Evolutionary conservation across 2,888 invertebrate genomes (phyloP).

Genomic region (Drosophila planitibia): DNA sequence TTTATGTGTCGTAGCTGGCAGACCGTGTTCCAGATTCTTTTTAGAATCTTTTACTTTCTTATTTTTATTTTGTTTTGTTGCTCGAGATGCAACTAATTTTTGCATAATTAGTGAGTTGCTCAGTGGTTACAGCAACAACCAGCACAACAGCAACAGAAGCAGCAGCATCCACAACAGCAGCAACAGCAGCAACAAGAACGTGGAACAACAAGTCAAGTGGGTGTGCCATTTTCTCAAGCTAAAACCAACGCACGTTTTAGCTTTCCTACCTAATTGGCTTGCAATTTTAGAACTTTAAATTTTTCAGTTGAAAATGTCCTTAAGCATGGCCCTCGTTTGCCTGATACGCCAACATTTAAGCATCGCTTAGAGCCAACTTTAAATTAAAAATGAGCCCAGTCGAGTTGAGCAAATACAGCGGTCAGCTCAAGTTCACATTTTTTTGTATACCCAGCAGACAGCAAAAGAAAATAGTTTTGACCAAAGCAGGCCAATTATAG

Average conservation of each 20-base stretch:
- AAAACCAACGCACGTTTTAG: slow-evolving; percentile 51
- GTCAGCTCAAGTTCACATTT: slow-evolving; percentile 45
- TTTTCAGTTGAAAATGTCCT: slow-evolving; percentile 25
- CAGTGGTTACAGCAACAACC: slow-evolving; percentile 57
- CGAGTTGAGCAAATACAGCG: slow-evolving; percentile 31
- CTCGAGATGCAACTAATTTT: slow-evolving; percentile 66
- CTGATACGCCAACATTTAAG: slow-evolving; percentile 41
- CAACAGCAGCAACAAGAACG: slow-evolving; percentile 23
- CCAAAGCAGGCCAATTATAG: background rate
- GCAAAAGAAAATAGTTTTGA: background rate
- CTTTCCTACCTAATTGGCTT: slow-evolving; percentile 64
- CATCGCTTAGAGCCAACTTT: slow-evolving; percentile 31
- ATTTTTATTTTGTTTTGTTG: slow-evolving; percentile 6
- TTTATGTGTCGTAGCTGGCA: slow-evolving; percentile 47
- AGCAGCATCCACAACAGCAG: slow-evolving; percentile 23
- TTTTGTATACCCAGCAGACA: slow-evolving; percentile 19
- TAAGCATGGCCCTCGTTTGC: slow-evolving; percentile 18
- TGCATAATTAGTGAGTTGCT: slow-evolving; percentile 79
- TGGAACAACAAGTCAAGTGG: slow-evolving; percentile 68
- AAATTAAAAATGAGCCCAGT: slow-evolving; percentile 35
- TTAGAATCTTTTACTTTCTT: slow-evolving; percentile 41
- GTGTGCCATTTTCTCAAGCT: slow-evolving; percentile 76
- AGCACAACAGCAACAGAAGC: slow-evolving; percentile 35
- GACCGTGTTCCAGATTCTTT: slow-evolving; percentile 62
- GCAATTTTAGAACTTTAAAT: slow-evolving; percentile 34